Evolutionary conservation across 2,113 vertebrate genomes (phyloP), one percentile per base, ranked within the genome.

Genomic region (Hypanus sabinus): DNA sequence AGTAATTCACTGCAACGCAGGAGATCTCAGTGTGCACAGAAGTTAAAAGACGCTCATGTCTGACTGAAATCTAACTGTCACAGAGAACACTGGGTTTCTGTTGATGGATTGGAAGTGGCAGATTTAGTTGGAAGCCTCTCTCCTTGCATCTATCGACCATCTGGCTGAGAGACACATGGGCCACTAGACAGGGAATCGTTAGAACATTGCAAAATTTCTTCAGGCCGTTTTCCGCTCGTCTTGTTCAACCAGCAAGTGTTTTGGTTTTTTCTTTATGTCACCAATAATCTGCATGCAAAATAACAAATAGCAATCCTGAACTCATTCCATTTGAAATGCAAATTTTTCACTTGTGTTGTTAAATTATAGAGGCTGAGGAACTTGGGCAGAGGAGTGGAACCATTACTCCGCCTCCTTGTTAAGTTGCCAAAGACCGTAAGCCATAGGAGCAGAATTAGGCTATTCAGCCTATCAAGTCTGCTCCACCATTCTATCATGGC

Each of bases 81-180:
- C 95, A 95, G 95, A 96, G 96, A 95, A 95, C 85, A 81, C 95
- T 95, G 20, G 2, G 94, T 95, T 95, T 73, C 94, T 94, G 95
- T 94, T 95, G 96, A 96, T 96, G 95, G 96, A 97, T 96, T 96
- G 95, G 83, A 96, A 96, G 95, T 96, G 96, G 95, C 96, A 96
- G 95, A 95, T 97, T 96, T 96, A 96, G 96, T 96, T 96, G 94
- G 94, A 95, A 96, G 95, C 92, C 95, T 96, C 95, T 95, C 96
- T 96, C 96, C 95, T 95, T 96, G 95, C 95, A 95, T 94, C 94
- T 96, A 96, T 96, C 92, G 94, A 96, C 96, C 95, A 96, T 96
- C 96, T 96, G 96, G 96, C 95, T 94, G 94, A 94, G 94, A 94
- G 95, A 96, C 95, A 94, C 94, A 94, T 95, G 94, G 38, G 93